These are phyloP conservation scores for Alethe diademata DNA, from an alignment of 2,113 vertebrate species.

Conservation along the genomic window DNA sequence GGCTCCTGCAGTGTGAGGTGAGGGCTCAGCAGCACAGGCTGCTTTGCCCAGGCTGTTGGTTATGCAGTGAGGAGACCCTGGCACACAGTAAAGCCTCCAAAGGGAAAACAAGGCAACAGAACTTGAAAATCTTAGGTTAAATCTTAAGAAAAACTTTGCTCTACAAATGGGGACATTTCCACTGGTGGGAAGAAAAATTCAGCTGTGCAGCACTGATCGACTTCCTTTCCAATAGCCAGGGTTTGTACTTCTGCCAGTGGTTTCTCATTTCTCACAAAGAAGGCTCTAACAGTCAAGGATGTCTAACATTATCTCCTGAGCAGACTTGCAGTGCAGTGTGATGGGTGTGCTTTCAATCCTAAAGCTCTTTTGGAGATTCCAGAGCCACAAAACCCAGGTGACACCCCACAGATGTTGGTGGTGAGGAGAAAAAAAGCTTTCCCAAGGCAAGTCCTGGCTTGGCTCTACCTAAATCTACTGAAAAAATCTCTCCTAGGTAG, in stretches of 20 bases:
- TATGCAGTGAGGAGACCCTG: neutral
- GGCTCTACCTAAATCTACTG: neutral
- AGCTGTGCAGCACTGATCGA: neutral
- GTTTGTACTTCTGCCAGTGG: neutral
- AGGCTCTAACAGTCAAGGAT: neutral
- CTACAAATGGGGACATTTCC: neutral
- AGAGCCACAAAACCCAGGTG: neutral
- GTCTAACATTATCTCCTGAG: rapidly evolving
- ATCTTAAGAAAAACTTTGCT: neutral
- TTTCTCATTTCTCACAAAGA: neutral
- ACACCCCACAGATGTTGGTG: neutral
- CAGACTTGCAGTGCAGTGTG: neutral
- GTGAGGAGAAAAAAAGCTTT: neutral
- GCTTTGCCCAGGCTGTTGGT: neutral
- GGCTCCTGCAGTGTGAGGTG: rapidly evolving
- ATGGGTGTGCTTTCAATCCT: neutral
- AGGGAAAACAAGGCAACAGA: neutral
- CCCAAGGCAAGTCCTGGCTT: neutral
- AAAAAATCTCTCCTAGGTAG: neutral
- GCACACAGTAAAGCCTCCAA: neutral
- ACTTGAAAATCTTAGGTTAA: neutral
- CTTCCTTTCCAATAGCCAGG: neutral
- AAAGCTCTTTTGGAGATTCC: neutral
- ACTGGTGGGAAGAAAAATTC: neutral
- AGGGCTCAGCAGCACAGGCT: neutral